phyloP scores from a whole-genome alignment of 1,140 invertebrate genomes.

The Drosophila mauritiana region DNA sequence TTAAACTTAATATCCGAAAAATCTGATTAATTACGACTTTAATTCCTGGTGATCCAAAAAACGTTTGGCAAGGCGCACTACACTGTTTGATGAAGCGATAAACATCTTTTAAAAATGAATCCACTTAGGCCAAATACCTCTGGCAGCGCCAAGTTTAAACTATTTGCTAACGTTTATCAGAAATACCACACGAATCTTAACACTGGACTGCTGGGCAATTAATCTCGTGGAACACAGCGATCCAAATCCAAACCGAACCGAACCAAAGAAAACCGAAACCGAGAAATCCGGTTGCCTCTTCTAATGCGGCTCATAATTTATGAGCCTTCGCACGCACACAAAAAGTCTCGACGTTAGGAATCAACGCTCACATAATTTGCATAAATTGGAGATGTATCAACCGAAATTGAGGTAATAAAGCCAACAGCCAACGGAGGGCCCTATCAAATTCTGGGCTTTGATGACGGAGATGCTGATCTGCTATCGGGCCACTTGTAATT shows the following conservation, averaged over 20 bases:
- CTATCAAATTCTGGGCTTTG: conserved; percentile 15
- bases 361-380: conserved; percentile 64
- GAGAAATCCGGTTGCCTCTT: conserved; percentile 64
- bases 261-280: conserved; percentile 23
- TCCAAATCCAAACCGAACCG: conserved; percentile 39
- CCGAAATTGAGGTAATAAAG: conserved; percentile 40
- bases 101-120: conserved; percentile 35
- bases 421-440: conserved; percentile 21
- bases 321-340: conserved; percentile 55
- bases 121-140: conserved; percentile 31
- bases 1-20: conserved; percentile 4
- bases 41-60: conserved; percentile 30
- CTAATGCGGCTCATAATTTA: conserved; percentile 66
- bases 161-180: conserved; percentile 57
- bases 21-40: conserved; percentile 30
- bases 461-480: conserved; percentile 30
- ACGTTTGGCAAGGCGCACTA: conserved; percentile 15
- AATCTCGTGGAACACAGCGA: conserved; percentile 46
- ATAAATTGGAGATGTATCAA: conserved; percentile 75
- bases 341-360: conserved; percentile 58
- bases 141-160: conserved; percentile 28
- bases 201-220: conserved; percentile 65
- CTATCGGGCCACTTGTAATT: conserved; percentile 43
- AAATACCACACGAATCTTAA: conserved; percentile 59
- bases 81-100: conserved; percentile 13